These are phyloP conservation scores for Stomatorhinus walkeri DNA, from an alignment of 2,797 vertebrate genomes.

Conservation along the genomic window DNA sequence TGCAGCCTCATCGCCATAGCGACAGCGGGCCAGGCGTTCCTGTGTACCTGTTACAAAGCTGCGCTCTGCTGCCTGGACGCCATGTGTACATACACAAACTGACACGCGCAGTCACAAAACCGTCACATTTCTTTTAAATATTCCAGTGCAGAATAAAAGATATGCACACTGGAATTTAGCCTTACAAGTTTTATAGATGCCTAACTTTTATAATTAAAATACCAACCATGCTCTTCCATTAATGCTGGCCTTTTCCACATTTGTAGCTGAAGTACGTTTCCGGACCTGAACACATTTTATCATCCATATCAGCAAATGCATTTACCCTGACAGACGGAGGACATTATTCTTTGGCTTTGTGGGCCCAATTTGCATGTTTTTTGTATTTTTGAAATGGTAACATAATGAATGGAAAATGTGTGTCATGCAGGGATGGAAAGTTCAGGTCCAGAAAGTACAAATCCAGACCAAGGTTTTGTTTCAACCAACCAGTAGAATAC, in stretches of 20 bases:
- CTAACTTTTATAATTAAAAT: background rate
- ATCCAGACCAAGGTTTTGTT: background rate
- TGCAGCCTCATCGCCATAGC: constrained; percentile 52
- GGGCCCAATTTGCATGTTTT: background rate
- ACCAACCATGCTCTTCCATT: background rate
- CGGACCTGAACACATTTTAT: background rate
- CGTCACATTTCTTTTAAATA: constrained; percentile 23
- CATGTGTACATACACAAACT: background rate
- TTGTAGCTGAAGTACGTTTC: background rate
- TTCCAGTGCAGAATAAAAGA: background rate
- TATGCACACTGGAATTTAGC: background rate
- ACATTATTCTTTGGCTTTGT: background rate
- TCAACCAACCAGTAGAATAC: background rate
- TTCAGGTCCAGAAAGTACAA: background rate
- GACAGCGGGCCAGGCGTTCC: constrained; percentile 67
- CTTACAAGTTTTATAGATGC: background rate
- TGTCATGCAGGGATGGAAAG: background rate
- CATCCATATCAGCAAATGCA: background rate
- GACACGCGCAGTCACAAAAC: constrained; percentile 39
- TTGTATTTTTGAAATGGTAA: background rate
- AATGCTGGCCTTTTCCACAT: too few relatives aligned
- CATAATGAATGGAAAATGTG: background rate
- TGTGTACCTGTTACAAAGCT: constrained; percentile 56
- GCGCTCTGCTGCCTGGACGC: constrained; percentile 49
- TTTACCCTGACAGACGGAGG: background rate